Percentiles rank a stretch among this genome's conserved stretches.
Conservation (phyloP, 2,113 vertebrate genomes). For the Vulpes ferrilata region DNA sequence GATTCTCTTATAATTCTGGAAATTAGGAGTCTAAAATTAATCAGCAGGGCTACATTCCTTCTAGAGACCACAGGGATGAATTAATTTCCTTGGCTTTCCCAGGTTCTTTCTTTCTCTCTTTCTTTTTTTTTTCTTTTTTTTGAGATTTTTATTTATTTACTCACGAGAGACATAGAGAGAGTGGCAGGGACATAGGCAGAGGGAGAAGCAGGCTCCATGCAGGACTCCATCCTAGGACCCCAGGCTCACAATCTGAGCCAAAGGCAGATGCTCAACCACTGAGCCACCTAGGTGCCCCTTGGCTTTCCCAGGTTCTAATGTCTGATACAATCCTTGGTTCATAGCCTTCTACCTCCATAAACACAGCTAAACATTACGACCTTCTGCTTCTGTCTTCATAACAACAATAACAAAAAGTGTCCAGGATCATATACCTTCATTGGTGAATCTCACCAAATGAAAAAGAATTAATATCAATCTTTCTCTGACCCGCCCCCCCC, state of each 20-base stretch:
- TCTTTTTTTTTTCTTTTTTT: no score
- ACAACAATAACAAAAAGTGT: background rate
- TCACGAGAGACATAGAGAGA: no score
- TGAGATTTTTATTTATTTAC: no score
- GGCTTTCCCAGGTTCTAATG: background rate
- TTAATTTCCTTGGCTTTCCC: background rate
- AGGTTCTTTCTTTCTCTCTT: background rate
- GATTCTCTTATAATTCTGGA: background rate
- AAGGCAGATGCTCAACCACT: no score
- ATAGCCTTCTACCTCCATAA: background rate
- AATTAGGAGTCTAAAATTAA: background rate
- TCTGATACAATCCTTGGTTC: background rate
- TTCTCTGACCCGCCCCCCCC: background rate
- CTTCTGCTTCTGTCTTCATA: background rate
- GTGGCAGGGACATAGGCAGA: no score
- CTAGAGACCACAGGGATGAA: background rate
- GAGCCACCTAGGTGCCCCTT: background rate
- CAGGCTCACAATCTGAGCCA: no score
- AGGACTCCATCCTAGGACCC: no score
- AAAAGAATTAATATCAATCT: background rate
- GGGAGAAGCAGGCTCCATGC: no score
- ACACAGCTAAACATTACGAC: background rate
- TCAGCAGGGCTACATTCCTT: background rate
- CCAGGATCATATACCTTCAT: background rate
- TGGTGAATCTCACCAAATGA: background rate